A percentile compares a stretch with the other conserved stretches of the same genome.
These are phyloP conservation scores for Choloepus hoffmanni DNA, from an alignment of 2,113 vertebrate species.

Conservation along the genomic window DNA sequence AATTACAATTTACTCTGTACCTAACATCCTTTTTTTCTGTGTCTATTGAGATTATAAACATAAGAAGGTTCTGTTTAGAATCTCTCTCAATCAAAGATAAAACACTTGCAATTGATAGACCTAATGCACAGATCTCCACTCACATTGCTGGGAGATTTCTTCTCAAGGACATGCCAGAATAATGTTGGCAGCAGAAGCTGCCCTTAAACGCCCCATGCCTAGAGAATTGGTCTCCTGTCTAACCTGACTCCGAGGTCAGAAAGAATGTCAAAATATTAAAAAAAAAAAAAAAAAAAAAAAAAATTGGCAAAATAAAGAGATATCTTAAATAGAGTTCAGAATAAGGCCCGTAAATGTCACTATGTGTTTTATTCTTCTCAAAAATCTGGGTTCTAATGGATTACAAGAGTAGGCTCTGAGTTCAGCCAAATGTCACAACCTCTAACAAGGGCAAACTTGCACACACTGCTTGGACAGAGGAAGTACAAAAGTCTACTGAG, in stretches of 20 bases:
- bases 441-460: not conserved
- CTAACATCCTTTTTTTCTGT: not conserved
- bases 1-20: not conserved
- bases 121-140: not conserved
- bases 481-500: not conserved
- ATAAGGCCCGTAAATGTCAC: constrained; percentile 29
- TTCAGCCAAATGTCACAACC: constrained; percentile 39
- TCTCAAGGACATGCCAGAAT: not conserved
- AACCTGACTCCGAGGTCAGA: not conserved
- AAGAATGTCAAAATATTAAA: not conserved
- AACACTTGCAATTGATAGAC: not conserved
- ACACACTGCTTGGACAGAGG: not conserved
- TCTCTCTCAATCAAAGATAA: not conserved
- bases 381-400: not conserved
- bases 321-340: constrained; percentile 25
- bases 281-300: not conserved
- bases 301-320: not conserved
- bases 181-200: not conserved
- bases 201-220: not conserved
- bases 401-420: not conserved
- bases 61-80: not conserved
- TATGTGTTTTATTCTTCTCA: not conserved
- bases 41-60: not conserved
- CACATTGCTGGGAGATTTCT: not conserved
- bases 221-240: not conserved